Evolutionary conservation across 2,797 vertebrate genomes (phyloP).

Genomic region (Fistularia tabacaria): DNA sequence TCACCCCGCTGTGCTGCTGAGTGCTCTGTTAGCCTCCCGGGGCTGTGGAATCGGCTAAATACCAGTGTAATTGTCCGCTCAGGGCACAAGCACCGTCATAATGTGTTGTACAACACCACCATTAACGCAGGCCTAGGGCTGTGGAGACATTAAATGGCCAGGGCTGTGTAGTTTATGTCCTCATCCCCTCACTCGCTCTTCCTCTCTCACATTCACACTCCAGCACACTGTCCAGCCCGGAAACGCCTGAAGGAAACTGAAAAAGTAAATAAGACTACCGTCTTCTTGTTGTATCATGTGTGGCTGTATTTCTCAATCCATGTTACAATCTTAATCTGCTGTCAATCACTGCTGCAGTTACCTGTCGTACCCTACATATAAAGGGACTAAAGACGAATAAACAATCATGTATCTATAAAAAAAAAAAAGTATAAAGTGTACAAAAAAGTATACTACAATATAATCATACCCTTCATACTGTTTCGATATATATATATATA

Average conservation of each 20-base stretch:
- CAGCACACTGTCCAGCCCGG: constrained; percentile 13
- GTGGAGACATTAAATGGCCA: constrained; percentile 76
- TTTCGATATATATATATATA: too few species aligned
- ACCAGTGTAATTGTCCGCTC: constrained; percentile 85
- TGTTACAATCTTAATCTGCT: too few species aligned
- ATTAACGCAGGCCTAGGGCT: constrained; percentile 86
- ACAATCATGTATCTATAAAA: too few species aligned
- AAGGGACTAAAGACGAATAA: too few species aligned
- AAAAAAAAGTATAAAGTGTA: too few species aligned
- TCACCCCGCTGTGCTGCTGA: constrained; percentile 75
- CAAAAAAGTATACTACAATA: too few species aligned
- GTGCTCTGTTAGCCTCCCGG: constrained; percentile 73
- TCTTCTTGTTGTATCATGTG: too few species aligned
- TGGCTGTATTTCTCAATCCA: too few species aligned
- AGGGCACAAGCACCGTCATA: constrained; percentile 73
- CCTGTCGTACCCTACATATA: too few species aligned
- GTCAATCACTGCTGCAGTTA: too few species aligned
- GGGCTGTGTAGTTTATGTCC: constrained; percentile 70
- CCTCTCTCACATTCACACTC: constrained; percentile 24
- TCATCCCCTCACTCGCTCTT: constrained; percentile 44
- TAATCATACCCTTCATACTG: too few species aligned
- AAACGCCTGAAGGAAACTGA: constrained; percentile 3
- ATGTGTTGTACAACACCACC: constrained; percentile 88
- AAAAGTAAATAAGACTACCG: constrained; percentile 3
- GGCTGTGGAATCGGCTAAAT: constrained; percentile 86